Evolutionary conservation across 2,888 invertebrate genomes (phyloP), one percentile per base, ranked within the genome.

Genomic region (Caenorhabditis afra): DNA sequence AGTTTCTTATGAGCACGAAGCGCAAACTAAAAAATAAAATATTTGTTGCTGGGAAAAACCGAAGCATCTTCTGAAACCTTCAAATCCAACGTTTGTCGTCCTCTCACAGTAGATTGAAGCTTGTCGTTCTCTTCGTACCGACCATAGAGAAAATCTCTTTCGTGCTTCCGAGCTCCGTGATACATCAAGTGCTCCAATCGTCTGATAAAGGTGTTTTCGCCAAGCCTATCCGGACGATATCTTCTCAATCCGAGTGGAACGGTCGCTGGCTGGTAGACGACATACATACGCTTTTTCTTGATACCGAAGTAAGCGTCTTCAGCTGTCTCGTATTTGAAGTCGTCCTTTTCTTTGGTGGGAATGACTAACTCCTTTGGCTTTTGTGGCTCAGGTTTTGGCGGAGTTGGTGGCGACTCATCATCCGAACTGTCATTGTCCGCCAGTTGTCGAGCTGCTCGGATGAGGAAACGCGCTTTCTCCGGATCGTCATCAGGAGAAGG

Each of bases 231-330:
- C 1, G 78, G 66, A 8, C 49, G 66, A 23, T 73, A 78, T 45
- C 71, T 47, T 37, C 18, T 57, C 22, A 73, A 23, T 23, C 52
- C 58, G 14, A 59, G 55, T 8, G 73, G 67, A n/a, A n/a, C 16
- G 8, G 79, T 66, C 1, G 79, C 73, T 20, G 73, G 58, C 47
- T 65, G 57, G 45, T 50, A 62, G 0, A 79, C 50, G 16, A 79
- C 62, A 8, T 73, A 73, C 62, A 79, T 67, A n/a, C 67, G 39
- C 23, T 68, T 67, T 41, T 78, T 78, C 16, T 73, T 73, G 44
- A 73, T 73, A 20, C 73, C 73, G 12, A 73, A 73, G 14, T 49
- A 73, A 2, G 73, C 65, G 49, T 66, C 65, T 50, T 70, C 62
- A 2, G 61, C 39, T 12, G 73, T 73, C 23, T 73, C 73, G 18